phyloP scores from a whole-genome alignment of 2,113 vertebrate species.

The Lycaon pictus region DNA sequence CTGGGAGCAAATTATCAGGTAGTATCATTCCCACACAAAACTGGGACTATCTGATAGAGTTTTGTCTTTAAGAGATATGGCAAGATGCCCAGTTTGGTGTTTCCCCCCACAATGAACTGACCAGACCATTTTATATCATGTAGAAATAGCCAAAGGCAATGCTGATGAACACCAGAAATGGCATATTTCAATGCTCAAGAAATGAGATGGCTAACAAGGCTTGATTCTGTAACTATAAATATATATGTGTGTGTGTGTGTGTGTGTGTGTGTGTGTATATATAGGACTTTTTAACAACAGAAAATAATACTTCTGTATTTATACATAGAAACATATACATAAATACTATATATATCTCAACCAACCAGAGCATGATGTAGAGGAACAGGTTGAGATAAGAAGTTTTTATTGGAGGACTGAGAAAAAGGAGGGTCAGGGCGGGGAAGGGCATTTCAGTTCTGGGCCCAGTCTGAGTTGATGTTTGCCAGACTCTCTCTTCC shows the following conservation, averaged over 20 bases:
- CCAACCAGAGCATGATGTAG: not conserved
- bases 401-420: not conserved
- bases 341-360: not conserved
- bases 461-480: not conserved
- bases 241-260: too few relatives aligned
- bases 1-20: not conserved
- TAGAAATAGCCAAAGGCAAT: not conserved
- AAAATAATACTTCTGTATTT: constrained; percentile 38
- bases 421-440: not conserved
- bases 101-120: not conserved
- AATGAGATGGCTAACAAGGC: not conserved
- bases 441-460: not conserved
- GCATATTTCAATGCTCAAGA: not conserved
- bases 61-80: not conserved
- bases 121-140: not conserved
- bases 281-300: not conserved
- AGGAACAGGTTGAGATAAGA: not conserved
- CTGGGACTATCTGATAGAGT: not conserved
- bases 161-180: not conserved
- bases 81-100: not conserved
- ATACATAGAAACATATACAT: not conserved
- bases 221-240: not conserved
- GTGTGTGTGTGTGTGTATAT: too few relatives aligned
- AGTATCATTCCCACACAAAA: not conserved
- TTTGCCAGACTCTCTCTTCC: not conserved